Conservation (phyloP, 1,140 invertebrate genomes). For the Colletes gigas region DNA sequence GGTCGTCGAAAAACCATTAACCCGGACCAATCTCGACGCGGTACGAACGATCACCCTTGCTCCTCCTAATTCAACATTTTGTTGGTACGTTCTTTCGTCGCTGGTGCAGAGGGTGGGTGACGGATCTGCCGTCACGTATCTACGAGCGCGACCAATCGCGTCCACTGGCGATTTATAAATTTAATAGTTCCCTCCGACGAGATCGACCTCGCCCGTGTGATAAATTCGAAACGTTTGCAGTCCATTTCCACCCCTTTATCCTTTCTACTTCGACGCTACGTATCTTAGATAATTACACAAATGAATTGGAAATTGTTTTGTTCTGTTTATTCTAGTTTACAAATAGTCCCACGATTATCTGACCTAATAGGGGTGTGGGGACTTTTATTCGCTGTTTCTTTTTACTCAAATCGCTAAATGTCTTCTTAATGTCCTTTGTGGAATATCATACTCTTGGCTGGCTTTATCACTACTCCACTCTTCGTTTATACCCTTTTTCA, state of each 20-base stretch:
- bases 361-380: no score
- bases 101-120: constrained; percentile 17
- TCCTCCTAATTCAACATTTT: constrained; percentile 56
- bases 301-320: no score
- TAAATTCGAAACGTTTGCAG: background rate
- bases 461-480: no score
- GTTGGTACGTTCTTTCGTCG: constrained; percentile 27
- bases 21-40: constrained; percentile 4
- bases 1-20: constrained; percentile 64
- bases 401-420: no score
- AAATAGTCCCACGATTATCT: no score
- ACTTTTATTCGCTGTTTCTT: no score
- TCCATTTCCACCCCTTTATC: background rate
- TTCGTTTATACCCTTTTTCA: no score
- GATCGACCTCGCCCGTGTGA: background rate
- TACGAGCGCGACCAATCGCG: constrained; percentile 42
- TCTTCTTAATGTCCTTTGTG: no score
- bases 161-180: constrained; percentile 59
- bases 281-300: no score
- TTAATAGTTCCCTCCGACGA: constrained; percentile 40
- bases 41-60: constrained; percentile 24
- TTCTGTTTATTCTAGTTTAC: no score
- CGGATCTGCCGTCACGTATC: constrained; percentile 46
- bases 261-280: no score
- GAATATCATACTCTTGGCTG: no score